Evolutionary conservation across 2,113 vertebrate genomes (phyloP).

Genomic region (Eira barbara): DNA sequence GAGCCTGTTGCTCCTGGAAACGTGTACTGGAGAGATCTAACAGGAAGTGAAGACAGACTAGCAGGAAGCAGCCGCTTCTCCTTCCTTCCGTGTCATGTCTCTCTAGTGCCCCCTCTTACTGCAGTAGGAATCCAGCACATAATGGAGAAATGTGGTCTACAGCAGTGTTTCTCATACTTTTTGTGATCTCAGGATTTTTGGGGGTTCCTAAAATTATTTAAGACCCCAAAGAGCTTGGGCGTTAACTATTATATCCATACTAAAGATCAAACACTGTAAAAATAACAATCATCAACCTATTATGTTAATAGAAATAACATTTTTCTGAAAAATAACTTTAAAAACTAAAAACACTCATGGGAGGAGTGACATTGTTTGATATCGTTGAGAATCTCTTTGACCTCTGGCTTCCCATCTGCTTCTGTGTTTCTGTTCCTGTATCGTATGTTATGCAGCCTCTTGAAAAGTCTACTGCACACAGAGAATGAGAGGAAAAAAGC

Average conservation of each 20-base stretch:
- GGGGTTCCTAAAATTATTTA: not conserved
- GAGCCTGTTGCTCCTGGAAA: not conserved
- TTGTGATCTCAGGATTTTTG: not conserved
- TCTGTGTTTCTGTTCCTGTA: not conserved
- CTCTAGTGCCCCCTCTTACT: rapidly evolving
- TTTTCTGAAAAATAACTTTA: not conserved
- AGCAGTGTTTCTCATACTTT: not conserved
- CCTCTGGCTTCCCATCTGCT: not conserved
- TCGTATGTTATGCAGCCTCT: not conserved
- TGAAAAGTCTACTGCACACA: not conserved
- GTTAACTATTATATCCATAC: not conserved
- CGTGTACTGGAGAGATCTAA: not conserved
- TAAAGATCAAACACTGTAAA: not conserved
- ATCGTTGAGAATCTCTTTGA: not conserved
- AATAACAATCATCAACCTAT: not conserved
- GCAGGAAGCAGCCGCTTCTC: not conserved
- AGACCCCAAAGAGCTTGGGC: not conserved
- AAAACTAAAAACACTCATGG: not conserved
- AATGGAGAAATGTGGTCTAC: not conserved
- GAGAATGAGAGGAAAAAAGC: not conserved
- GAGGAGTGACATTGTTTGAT: not conserved
- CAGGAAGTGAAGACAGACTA: not conserved
- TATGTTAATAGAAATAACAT: not conserved
- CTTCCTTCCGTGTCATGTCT: not conserved
- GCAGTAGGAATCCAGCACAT: too few species aligned